Conservation (phyloP, 2,888 invertebrate genomes). For the Scaptomyza caliginosa region DNA sequence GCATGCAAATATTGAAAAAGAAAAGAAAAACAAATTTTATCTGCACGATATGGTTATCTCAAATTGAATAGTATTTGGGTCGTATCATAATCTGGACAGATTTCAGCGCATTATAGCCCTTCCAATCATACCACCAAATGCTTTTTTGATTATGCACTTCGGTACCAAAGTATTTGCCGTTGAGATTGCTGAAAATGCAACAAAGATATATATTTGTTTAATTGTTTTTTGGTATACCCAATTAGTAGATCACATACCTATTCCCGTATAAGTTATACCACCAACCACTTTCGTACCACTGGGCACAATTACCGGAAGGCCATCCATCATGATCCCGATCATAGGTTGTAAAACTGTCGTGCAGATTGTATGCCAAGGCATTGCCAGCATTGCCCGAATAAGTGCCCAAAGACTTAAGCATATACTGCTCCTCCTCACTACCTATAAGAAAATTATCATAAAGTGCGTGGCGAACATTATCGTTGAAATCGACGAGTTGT, state of each 20-base stretch:
- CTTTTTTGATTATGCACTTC: background rate
- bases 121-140: conserved; percentile 40
- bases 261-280: conserved; percentile 12
- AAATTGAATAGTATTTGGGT: conserved; percentile 13
- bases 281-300: conserved; percentile 1
- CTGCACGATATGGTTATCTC: background rate
- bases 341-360: conserved; percentile 1
- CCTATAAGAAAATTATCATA: conserved; percentile 16
- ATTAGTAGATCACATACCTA: conserved; percentile 7
- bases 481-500: background rate
- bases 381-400: conserved; percentile 9
- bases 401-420: background rate
- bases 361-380: conserved; percentile 2
- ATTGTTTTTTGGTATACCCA: background rate
- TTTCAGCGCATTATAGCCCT: background rate
- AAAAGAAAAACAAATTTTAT: too few relatives aligned
- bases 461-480: background rate
- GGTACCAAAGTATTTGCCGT: background rate
- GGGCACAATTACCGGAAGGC: background rate
- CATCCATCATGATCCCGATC: conserved; percentile 16
- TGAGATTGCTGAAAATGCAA: conserved; percentile 27
- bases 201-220: background rate
- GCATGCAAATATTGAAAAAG: too few relatives aligned
- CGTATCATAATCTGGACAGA: conserved; percentile 35
- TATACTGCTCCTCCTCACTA: background rate